Base-by-base conservation (phyloP, 2,888 invertebrate species). In the Clanis bilineata region DNA sequence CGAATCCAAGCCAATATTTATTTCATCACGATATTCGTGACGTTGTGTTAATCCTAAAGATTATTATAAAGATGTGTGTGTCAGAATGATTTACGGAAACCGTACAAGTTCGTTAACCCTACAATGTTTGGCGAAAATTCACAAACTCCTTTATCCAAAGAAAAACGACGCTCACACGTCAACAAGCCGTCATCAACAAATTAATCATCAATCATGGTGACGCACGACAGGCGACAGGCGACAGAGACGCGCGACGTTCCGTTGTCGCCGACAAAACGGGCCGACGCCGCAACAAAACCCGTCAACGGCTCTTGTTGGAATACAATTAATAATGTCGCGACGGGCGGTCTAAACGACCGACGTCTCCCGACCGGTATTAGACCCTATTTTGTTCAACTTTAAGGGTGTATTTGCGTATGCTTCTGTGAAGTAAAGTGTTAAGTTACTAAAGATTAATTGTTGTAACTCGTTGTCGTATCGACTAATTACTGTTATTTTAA, bases 221-320 rank as follows among this genome's bases (percentile, higher is more conserved):
- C 65, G 61, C 59, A 61, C 57, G 57, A 44, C 57, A 44, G 45
- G 55, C 59, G 59, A 59, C 54, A 41, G 25, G 56, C 56, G 45
- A 55, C 59, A 59, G 66, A 64, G 60, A 62, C 65, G 67, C 60
- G 62, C 70, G 64, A 69, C 69, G 70, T 62, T 59, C 62, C 70
- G 68, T 51, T 57, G 59, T 54, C 66, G 64, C 28, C 67, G 67
- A 79, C 77, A 80, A 79, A 80, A 75, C 71, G 74, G 68, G 70
- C 67, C 67, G 70, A 70, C 70, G 67, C 68, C 66, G 64, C 68
- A 69, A 81, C 78, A 78, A 77, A 77, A 75, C 73, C 71, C 74
- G 68, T 67, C 72, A 74, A 74, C 69, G 71, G 68, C 73, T 71
- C 67, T 67, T 71, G 72, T 76, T 68, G 65, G 64, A 74, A 69